Evolutionary conservation across 2,113 vertebrate genomes (phyloP).

Genomic region (Dicentrarchus labrax): DNA sequence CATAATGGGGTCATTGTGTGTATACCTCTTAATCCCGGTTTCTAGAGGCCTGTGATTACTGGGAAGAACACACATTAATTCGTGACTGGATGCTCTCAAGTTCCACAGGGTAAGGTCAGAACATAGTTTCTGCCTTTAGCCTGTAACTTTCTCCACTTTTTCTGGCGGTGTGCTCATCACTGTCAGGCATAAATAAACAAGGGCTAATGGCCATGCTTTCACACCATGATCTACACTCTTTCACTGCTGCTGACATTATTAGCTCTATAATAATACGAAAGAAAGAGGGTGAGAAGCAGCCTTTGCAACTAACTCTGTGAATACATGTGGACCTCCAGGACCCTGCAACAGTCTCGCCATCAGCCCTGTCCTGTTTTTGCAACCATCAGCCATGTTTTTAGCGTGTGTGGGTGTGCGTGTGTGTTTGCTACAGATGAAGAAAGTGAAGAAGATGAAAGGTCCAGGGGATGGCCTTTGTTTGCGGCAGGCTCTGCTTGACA

Average conservation of each 20-base stretch:
- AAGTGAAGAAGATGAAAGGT: constrained; percentile 52
- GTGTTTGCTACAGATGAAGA: constrained; percentile 41
- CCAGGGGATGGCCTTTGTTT: constrained; percentile 54
- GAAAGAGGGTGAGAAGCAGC: neutral
- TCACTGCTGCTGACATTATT: constrained; percentile 29
- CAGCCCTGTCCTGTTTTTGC: neutral
- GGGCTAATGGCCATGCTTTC: constrained; percentile 20
- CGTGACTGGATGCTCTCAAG: constrained; percentile 28
- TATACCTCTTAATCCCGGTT: constrained; percentile 59
- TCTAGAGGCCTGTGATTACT: constrained; percentile 59
- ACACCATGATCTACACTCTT: constrained; percentile 25
- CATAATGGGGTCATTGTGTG: constrained; percentile 78
- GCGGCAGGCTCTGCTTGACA: constrained; percentile 56
- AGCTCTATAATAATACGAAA: constrained; percentile 12
- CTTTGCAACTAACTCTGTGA: neutral
- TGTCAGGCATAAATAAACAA: neutral
- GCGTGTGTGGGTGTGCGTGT: neutral
- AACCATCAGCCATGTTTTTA: neutral
- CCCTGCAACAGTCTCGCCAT: neutral
- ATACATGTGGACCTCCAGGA: neutral
- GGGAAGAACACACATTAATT: constrained; percentile 37
- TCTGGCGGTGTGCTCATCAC: neutral
- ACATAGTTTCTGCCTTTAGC: neutral
- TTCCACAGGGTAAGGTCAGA: neutral
- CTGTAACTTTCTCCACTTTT: neutral